phyloP scores from a whole-genome alignment of 1,140 invertebrate genomes.

The Philotrypesis tridentata region DNA sequence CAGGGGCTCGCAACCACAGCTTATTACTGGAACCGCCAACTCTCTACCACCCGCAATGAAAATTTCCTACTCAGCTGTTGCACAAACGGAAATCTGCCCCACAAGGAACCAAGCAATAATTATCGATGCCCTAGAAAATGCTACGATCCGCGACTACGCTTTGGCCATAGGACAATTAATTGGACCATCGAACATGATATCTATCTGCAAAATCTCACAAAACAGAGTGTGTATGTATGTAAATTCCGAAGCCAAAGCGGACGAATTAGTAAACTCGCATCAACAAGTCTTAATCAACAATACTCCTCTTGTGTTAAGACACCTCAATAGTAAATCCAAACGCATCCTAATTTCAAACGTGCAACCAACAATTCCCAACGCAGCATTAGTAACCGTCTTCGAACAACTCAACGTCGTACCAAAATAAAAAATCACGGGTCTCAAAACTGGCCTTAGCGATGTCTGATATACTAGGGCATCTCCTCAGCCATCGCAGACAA shows the following conservation, averaged over 20 bases:
- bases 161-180: background rate
- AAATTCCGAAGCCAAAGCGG: background rate
- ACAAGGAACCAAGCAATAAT: background rate
- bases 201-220: background rate
- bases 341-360: constrained; percentile 1
- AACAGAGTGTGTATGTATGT: background rate
- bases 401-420: background rate
- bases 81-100: background rate
- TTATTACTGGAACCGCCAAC: no score
- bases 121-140: background rate
- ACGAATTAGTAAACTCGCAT: background rate
- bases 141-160: background rate
- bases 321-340: background rate
- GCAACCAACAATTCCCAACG: background rate
- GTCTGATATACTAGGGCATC: constrained; percentile 9
- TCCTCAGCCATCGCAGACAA: constrained; percentile 20
- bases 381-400: background rate
- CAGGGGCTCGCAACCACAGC: no score
- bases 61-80: background rate
- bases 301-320: background rate
- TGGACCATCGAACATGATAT: background rate
- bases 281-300: background rate
- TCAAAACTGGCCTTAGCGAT: background rate
- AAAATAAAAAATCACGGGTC: background rate
- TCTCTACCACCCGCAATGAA: no score